Conservation (phyloP, 2,797 vertebrate species). For the Eupleurogrammus muticus region DNA sequence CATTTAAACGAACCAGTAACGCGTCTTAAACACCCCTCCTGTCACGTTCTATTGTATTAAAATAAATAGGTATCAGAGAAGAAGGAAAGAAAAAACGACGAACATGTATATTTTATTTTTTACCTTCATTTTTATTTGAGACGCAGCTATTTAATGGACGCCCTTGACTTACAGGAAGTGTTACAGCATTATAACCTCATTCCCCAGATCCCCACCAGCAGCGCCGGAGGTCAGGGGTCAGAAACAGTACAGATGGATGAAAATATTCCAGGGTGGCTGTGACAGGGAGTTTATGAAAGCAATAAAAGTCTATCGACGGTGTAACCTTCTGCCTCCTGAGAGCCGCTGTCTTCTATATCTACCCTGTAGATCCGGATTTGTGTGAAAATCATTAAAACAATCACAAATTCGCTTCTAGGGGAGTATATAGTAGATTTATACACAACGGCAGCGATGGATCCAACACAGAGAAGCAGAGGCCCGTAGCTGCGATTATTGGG, state of each 20-base stretch:
- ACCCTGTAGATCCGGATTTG: conserved; percentile 99
- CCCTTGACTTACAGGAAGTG: conserved; percentile 28
- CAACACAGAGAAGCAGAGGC: conserved; percentile 32
- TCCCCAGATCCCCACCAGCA: conserved; percentile 28
- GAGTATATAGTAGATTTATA: conserved; percentile 99
- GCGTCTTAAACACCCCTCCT: no score
- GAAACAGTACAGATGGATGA: conserved; percentile 45
- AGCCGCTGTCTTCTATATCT: conserved; percentile 99
- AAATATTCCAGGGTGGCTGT: conserved; percentile 35
- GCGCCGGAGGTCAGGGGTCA: conserved; percentile 43
- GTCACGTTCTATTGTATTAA: not conserved
- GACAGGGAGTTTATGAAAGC: conserved; percentile 53
- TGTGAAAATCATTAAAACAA: conserved; percentile 91
- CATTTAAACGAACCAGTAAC: not conserved
- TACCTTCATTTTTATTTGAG: conserved; percentile 3
- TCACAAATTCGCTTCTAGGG: conserved; percentile 99
- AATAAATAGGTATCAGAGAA: not conserved
- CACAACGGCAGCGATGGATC: conserved; percentile 86
- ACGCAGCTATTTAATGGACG: not conserved
- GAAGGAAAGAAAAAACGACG: not conserved
- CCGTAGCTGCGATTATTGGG: conserved; percentile 10
- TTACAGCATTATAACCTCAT: conserved; percentile 30
- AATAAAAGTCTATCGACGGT: conserved; percentile 41
- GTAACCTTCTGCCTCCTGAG: conserved; percentile 70
- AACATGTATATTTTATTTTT: not conserved